A percentile compares a stretch with the other conserved stretches of the same genome.
These are phyloP conservation scores for Gnathonemus echidnorhynchus DNA, from an alignment of 2,113 vertebrate species.

Conservation along the genomic window DNA sequence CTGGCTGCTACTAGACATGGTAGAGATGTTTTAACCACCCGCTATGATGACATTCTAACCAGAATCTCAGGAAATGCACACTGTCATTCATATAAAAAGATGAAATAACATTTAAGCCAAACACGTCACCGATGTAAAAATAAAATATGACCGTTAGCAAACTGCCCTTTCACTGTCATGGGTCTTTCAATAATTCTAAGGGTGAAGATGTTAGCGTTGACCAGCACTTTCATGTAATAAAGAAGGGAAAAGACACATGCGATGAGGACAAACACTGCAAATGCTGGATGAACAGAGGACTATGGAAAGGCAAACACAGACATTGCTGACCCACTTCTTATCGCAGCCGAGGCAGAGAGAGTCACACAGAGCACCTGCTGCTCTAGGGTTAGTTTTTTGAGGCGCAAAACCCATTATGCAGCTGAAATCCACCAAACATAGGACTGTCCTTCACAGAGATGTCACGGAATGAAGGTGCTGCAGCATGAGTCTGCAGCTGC, in stretches of 20 bases:
- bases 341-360: background rate
- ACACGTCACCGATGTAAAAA: background rate
- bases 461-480: background rate
- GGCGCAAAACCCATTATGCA: slow-evolving; percentile 33
- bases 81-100: background rate
- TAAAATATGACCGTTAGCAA: background rate
- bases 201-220: background rate
- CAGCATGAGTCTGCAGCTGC: background rate
- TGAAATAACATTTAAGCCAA: background rate
- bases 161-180: background rate
- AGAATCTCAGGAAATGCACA: background rate
- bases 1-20: background rate
- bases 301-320: background rate
- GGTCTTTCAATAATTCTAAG: background rate
- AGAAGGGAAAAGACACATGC: background rate
- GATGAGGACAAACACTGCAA: background rate
- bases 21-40: background rate
- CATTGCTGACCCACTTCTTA: background rate
- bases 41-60: background rate
- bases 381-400: slow-evolving; percentile 29
- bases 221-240: background rate
- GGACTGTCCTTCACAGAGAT: background rate
- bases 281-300: background rate
- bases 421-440: slow-evolving; percentile 39
- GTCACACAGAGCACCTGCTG: background rate